Evolutionary conservation across 2,888 invertebrate species (phyloP).

Genomic region (Xanthorhoe designata): DNA sequence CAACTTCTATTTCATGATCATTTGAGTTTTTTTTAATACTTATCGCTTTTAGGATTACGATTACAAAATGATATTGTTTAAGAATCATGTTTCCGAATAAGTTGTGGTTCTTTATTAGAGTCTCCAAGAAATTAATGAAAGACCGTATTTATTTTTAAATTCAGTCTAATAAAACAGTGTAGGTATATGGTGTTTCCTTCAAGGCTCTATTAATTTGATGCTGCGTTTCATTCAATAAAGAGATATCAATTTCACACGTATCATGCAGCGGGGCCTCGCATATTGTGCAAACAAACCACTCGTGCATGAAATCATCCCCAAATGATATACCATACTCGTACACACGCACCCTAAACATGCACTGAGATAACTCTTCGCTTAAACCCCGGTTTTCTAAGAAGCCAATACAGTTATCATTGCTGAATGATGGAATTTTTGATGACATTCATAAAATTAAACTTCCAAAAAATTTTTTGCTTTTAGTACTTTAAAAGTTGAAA

Average conservation of each 20-base stretch:
- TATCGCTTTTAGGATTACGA: neutral
- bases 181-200: conserved; percentile 7
- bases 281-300: conserved; percentile 63
- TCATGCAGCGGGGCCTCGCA: conserved; percentile 45
- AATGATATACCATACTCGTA: conserved; percentile 60
- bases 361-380: conserved; percentile 28
- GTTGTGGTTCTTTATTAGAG: neutral
- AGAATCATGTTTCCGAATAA: too few species aligned
- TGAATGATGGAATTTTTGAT: neutral
- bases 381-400: conserved; percentile 11
- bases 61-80: neutral
- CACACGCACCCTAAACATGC: conserved; percentile 50
- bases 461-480: neutral
- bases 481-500: too few species aligned
- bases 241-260: conserved; percentile 40
- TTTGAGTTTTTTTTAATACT: neutral
- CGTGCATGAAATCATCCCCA: conserved; percentile 66
- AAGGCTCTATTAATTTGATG: conserved; percentile 20
- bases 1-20: neutral
- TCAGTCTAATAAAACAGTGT: conserved; percentile 2
- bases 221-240: conserved; percentile 37
- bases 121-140: neutral
- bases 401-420: neutral
- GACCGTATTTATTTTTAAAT: neutral
- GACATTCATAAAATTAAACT: neutral